Evolutionary conservation across 2,113 vertebrate genomes (phyloP), one percentile per base, ranked within the genome.

Genomic region (Colius striatus): DNA sequence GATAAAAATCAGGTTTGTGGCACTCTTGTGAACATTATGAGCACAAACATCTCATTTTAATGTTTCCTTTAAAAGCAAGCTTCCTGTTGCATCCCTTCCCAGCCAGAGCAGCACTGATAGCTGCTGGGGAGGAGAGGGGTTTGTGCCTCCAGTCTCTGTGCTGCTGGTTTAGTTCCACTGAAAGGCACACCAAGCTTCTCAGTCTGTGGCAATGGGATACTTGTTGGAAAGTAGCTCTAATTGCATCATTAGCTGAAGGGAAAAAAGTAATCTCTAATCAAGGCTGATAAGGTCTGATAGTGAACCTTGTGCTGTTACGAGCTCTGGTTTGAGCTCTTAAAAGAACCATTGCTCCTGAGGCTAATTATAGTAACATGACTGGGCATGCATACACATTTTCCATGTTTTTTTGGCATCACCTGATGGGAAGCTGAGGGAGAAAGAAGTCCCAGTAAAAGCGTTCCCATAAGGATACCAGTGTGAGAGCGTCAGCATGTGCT

Each of bases 331-430:
- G 57, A 87, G 65, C 87, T 96, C 94, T 96, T 61, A 34, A 60
- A 67, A 87, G 58, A 47, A 5, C 58, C 66, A 41, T 53, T 57
- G 58, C 61, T 78, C 67, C 79, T 36, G 60, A 12, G 18, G 38
- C 66, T 94, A 96, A 95, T 85, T 93, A 93, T 95, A 93, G 96
- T 18, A 58, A 55, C 36, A 1, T 85, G 92, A 82, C 90, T 93
- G 93, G 92, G 86, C 83, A 53, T 30, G 83, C 68, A 92, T 7
- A 36, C 76, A 93, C 88, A 68, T 96, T 97, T 95, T 95, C 95
- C 94, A 85, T 94, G 79, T 10, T 48, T 75, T 83, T 57, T 74
- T 88, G 75, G 79, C 47, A 89, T 88, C 91, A 87, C 90, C 92
- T 94, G 90, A 95, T 93, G 91, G 54, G 79, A 93, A 90, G 88